phyloP scores from a whole-genome alignment of 2,113 vertebrate species.

The Manacus vitellinus region DNA sequence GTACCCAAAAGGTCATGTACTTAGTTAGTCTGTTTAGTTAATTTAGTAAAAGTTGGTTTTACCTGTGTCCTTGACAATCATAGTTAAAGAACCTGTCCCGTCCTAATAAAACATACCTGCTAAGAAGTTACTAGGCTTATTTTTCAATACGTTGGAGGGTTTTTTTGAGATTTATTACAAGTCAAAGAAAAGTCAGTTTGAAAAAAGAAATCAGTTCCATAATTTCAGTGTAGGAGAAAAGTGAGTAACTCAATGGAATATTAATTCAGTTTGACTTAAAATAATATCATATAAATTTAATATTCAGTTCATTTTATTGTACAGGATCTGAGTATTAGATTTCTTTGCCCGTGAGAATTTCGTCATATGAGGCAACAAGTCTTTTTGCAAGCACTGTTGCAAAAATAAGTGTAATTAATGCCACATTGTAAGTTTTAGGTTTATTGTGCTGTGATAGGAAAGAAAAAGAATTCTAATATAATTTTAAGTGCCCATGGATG shows the following conservation, averaged over 20 bases:
- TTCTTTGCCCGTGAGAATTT: not conserved
- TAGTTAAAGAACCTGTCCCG: not conserved
- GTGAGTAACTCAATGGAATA: not conserved
- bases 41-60: not conserved
- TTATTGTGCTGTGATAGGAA: not conserved
- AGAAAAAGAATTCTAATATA: not conserved
- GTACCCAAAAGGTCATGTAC: not conserved
- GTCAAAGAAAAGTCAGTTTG: not conserved
- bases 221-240: not conserved
- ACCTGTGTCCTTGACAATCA: not conserved
- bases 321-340: not conserved
- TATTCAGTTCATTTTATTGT: not conserved
- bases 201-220: not conserved
- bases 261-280: not conserved
- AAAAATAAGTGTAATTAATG: not conserved
- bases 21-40: not conserved
- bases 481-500: not conserved
- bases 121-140: not conserved
- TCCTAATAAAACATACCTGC: not conserved
- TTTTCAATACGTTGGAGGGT: accelerated
- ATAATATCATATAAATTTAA: not conserved
- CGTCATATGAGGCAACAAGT: not conserved
- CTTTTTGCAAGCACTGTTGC: not conserved
- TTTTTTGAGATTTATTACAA: not conserved
- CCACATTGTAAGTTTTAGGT: not conserved